A percentile compares a stretch with the other conserved stretches of the same genome.
Conservation (phyloP, 2,888 invertebrate genomes). For the Itoplectis maculator region DNA sequence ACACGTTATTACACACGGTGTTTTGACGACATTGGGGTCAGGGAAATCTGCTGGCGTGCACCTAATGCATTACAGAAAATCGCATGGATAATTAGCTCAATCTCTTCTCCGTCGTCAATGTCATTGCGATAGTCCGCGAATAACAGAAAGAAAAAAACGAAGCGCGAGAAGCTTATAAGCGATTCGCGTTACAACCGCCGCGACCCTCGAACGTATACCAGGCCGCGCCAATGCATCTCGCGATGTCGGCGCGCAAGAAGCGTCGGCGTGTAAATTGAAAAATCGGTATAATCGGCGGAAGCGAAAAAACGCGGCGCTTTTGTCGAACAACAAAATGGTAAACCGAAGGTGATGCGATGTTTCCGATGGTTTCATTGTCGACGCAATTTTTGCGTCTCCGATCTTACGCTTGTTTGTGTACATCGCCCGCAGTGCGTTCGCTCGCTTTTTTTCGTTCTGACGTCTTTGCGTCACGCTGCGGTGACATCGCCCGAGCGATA, state of each 20-base stretch:
- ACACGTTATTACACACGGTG: background rate
- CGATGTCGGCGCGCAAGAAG: background rate
- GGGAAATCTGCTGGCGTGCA: background rate
- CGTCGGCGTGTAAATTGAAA: conserved; percentile 6
- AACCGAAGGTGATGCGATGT: background rate
- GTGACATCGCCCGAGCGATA: background rate
- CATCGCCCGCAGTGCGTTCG: background rate
- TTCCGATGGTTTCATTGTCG: conserved; percentile 2
- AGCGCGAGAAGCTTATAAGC: background rate
- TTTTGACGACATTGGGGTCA: conserved; percentile 28
- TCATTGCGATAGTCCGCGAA: conserved; percentile 21
- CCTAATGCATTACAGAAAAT: conserved; percentile 19
- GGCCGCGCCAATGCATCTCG: no score
- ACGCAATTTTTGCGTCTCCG: conserved; percentile 8
- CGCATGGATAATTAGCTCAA: conserved; percentile 24
- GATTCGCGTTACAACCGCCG: background rate
- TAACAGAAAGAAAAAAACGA: no score
- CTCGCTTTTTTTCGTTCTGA: background rate
- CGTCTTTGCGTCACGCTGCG: background rate
- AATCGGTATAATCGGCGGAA: background rate
- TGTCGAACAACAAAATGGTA: conserved; percentile 8
- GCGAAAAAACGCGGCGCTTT: background rate
- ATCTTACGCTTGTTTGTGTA: background rate
- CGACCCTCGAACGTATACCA: background rate
- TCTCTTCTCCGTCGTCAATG: conserved; percentile 26